phyloP scores from a whole-genome alignment of 2,888 invertebrate genomes.

The Temnothorax unifasciatus region DNA sequence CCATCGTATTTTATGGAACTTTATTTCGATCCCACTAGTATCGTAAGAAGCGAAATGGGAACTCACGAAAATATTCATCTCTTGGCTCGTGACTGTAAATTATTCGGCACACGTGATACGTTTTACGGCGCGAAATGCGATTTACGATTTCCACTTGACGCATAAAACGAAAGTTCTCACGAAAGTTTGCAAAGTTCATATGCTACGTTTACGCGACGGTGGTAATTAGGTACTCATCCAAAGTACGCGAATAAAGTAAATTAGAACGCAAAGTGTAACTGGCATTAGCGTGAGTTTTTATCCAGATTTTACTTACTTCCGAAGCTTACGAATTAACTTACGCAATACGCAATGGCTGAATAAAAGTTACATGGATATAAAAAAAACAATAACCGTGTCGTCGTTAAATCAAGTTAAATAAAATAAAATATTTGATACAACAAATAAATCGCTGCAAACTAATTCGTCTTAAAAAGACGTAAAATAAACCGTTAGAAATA shows the following conservation, averaged over 20 bases:
- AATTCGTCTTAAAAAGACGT: too few species aligned
- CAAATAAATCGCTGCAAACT: neutral
- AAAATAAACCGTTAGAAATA: neutral
- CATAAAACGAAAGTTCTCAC: neutral
- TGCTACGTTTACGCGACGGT: neutral
- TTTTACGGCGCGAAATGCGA: slow-evolving; percentile 11
- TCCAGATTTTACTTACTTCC: slow-evolving; percentile 7
- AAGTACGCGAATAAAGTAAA: slow-evolving; percentile 22
- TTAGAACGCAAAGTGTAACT: slow-evolving; percentile 10
- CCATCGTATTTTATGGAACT: slow-evolving; percentile 21
- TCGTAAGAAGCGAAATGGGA: slow-evolving; percentile 1
- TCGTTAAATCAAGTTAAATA: neutral
- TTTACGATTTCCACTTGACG: slow-evolving; percentile 41
- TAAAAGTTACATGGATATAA: neutral
- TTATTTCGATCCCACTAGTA: slow-evolving; percentile 10
- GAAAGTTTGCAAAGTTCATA: slow-evolving; percentile 30
- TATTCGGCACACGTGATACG: slow-evolving; percentile 38
- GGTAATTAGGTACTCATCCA: slow-evolving; percentile 19
- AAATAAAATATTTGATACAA: too few species aligned
- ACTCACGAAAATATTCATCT: slow-evolving; percentile 49
- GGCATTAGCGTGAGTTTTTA: neutral
- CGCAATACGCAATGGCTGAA: neutral
- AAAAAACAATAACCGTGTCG: neutral
- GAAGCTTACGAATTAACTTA: slow-evolving; percentile 4
- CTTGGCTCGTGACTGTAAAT: slow-evolving; percentile 36